phyloP scores from a whole-genome alignment of 1,140 invertebrate species.

The Brachionus manjavacas region DNA sequence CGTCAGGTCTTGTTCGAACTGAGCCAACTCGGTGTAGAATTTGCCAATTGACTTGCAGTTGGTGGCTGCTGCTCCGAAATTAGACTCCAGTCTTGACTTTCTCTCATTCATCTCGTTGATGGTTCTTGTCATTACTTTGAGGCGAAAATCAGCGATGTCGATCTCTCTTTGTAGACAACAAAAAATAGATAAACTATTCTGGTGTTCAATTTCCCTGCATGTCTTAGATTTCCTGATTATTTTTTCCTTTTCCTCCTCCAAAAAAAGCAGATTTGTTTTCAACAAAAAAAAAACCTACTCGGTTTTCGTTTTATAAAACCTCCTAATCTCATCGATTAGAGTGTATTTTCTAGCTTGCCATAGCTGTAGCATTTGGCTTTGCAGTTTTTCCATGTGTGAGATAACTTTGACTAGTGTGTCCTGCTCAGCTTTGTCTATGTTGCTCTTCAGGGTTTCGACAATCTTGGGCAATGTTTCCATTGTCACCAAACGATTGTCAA shows the following conservation, averaged over 20 bases:
- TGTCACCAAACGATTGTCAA: neutral
- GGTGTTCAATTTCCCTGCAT: neutral
- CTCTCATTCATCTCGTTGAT: neutral
- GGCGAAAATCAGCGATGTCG: neutral
- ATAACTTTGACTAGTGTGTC: neutral
- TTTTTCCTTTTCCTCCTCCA: neutral
- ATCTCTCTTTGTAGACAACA: neutral
- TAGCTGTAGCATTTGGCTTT: neutral
- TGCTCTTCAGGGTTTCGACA: neutral
- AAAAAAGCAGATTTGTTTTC: neutral
- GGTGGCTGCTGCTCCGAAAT: neutral
- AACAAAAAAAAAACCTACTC: neutral
- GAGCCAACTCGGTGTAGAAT: neutral
- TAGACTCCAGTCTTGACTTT: neutral
- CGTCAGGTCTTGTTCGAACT: neutral
- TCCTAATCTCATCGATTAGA: neutral
- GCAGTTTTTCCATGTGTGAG: neutral
- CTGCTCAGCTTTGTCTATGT: neutral
- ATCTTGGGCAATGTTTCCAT: constrained; percentile 7
- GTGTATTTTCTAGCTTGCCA: neutral
- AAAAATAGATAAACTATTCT: neutral
- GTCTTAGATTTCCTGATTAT: neutral
- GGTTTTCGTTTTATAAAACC: neutral
- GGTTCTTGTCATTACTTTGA: neutral
- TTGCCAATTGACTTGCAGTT: neutral